These are phyloP conservation scores for Hypsibius dujardini DNA, from an alignment of 1,140 invertebrate genomes.

Conservation along the genomic window DNA sequence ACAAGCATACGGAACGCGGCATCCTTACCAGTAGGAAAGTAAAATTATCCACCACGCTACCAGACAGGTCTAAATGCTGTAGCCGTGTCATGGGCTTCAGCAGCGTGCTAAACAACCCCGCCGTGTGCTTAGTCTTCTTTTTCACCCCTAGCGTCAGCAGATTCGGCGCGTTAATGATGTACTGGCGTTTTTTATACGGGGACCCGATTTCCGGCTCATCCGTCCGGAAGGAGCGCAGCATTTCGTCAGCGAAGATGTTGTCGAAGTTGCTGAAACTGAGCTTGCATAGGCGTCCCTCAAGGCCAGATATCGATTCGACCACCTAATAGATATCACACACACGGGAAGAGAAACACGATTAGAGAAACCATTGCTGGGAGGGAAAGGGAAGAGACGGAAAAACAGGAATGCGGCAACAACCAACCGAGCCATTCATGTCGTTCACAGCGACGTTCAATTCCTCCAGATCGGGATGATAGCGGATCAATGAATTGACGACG, in stretches of 20 bases:
- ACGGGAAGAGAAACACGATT: too few species aligned
- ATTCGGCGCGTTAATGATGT: not conserved
- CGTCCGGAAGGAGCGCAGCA: not conserved
- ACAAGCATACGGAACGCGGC: not conserved
- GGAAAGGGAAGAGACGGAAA: too few species aligned
- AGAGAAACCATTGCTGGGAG: too few species aligned
- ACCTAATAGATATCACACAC: too few species aligned
- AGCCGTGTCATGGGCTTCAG: slow-evolving; percentile 6
- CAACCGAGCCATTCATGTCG: not conserved
- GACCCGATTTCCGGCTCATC: not conserved
- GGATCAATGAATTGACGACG: not conserved
- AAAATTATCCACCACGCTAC: not conserved
- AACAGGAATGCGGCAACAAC: too few species aligned
- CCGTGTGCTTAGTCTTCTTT: not conserved
- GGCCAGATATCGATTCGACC: not conserved
- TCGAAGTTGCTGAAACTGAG: slow-evolving; percentile 9
- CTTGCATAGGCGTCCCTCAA: not conserved
- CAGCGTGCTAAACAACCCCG: not conserved
- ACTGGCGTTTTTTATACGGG: not conserved
- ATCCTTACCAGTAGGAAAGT: not conserved
- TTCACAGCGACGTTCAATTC: not conserved
- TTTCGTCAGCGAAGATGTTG: not conserved
- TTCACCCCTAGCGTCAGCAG: slow-evolving; percentile 6
- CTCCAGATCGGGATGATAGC: slow-evolving; percentile 2
- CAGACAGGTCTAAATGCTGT: slow-evolving; percentile 8